Percentiles rank a stretch among this genome's conserved stretches.
phyloP scores from a whole-genome alignment of 2,113 vertebrate genomes.

The Enhydra lutris region DNA sequence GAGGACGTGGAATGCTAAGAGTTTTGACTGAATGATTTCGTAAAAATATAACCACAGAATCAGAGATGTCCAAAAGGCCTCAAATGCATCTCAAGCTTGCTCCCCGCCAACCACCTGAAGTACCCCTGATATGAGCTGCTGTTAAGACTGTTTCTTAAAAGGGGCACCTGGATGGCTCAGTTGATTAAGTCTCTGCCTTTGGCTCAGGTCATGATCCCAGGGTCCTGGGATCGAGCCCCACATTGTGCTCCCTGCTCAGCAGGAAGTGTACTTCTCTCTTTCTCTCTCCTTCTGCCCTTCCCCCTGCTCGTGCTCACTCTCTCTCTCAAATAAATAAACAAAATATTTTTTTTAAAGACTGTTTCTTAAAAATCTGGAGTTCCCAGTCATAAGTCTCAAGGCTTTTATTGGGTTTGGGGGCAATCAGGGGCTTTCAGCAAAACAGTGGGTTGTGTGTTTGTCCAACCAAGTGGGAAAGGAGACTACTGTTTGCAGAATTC shows the following conservation, averaged over 20 bases:
- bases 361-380: not conserved
- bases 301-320: not conserved
- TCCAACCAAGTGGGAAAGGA: not conserved
- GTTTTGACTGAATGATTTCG: slow-evolving; percentile 11
- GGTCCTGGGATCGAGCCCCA: not conserved
- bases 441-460: not conserved
- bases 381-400: not conserved
- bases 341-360: not conserved
- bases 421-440: not conserved
- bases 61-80: not conserved
- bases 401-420: not conserved
- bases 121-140: not conserved
- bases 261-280: not conserved
- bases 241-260: not conserved
- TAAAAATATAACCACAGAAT: not conserved
- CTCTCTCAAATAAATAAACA: not conserved
- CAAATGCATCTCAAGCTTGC: not conserved
- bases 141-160: slow-evolving; percentile 5
- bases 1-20: not conserved
- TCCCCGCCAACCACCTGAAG: not conserved
- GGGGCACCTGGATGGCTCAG: not conserved
- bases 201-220: not conserved
- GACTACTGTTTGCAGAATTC: not conserved
- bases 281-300: not conserved
- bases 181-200: not conserved